Conservation (phyloP, 2,113 vertebrate species). For the Serilophus lunatus region DNA sequence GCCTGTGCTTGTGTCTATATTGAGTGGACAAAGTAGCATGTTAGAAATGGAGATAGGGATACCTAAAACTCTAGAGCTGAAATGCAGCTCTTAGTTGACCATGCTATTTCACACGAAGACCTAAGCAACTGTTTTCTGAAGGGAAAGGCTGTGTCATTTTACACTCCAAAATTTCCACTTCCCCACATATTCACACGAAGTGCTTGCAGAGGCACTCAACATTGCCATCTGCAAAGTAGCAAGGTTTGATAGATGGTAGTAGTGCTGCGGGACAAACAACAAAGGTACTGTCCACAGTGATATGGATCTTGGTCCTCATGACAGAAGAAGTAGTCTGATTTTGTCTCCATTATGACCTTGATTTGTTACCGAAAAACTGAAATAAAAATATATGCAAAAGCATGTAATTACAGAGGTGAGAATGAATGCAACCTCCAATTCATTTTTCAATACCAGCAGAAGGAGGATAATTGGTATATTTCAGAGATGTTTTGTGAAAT, state of each 20-base stretch:
- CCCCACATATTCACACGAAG: rapidly evolving
- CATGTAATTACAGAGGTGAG: background rate
- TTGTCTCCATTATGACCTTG: rapidly evolving
- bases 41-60: background rate
- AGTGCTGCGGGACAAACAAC: background rate
- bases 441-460: background rate
- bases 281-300: background rate
- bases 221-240: background rate
- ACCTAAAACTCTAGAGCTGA: background rate
- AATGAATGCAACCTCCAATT: background rate
- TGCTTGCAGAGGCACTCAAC: background rate
- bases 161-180: background rate
- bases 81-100: background rate
- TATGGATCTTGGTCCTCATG: background rate
- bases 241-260: background rate
- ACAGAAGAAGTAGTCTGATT: background rate
- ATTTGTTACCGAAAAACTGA: background rate
- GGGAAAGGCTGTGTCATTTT: background rate
- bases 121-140: background rate
- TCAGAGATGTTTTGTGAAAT: background rate
- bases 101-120: background rate
- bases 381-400: background rate
- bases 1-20: rapidly evolving
- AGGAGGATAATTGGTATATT: background rate
- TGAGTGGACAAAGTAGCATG: background rate